These are phyloP conservation scores for Protonemura montana DNA, from an alignment of 2,888 invertebrate genomes.

Conservation along the genomic window DNA sequence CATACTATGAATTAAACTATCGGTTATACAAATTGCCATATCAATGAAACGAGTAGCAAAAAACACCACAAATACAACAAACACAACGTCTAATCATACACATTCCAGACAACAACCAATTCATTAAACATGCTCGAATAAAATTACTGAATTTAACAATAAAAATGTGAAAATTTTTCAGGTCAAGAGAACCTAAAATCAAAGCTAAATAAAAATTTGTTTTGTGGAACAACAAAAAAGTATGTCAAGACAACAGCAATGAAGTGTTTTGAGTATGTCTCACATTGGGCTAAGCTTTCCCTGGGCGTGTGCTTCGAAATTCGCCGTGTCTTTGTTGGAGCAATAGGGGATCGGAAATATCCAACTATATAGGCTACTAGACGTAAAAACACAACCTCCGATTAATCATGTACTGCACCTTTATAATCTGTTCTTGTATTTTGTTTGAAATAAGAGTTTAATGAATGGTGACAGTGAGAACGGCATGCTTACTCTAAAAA, in stretches of 20 bases:
- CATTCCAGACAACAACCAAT: background rate
- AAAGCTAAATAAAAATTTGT: background rate
- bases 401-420: background rate
- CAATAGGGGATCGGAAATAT: slow-evolving; percentile 96
- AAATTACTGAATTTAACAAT: background rate
- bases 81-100: background rate
- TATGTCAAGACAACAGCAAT: slow-evolving; percentile 37
- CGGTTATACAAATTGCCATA: background rate
- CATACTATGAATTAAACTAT: background rate
- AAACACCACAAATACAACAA: background rate
- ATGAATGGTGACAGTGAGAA: background rate
- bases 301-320: slow-evolving; percentile 56
- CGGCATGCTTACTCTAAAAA: background rate
- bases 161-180: background rate
- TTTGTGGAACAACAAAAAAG: background rate
- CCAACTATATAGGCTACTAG: slow-evolving; percentile 88
- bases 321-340: slow-evolving; percentile 82
- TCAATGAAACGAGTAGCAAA: too few relatives aligned
- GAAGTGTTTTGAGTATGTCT: slow-evolving; percentile 28
- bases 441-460: too few relatives aligned
- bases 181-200: background rate
- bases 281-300: slow-evolving; percentile 59
- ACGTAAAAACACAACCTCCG: slow-evolving; percentile 37
- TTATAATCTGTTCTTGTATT: too few relatives aligned
- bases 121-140: background rate